Percentiles rank a stretch among this genome's conserved stretches.
phyloP scores from a whole-genome alignment of 2,113 vertebrate genomes.

The Leucoraja erinaceus region DNA sequence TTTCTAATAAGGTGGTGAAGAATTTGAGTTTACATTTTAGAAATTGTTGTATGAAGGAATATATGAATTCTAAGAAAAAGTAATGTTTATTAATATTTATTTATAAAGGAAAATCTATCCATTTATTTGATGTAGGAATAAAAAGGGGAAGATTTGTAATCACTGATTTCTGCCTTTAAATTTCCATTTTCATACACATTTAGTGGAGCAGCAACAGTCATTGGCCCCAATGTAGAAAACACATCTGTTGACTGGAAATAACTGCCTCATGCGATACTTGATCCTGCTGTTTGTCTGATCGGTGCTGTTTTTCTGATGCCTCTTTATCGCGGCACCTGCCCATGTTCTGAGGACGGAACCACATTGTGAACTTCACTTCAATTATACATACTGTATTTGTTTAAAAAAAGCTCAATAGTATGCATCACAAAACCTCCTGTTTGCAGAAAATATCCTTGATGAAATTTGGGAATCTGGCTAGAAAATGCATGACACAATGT shows the following conservation, averaged over 20 bases:
- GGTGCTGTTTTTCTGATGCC: not conserved
- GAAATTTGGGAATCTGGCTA: not conserved
- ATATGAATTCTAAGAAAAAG: not conserved
- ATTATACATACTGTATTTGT: not conserved
- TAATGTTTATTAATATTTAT: not conserved
- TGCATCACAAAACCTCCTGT: not conserved
- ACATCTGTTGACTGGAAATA: not conserved
- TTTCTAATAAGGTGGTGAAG: not conserved
- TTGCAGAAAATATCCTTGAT: not conserved
- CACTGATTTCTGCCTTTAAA: not conserved
- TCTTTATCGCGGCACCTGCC: not conserved
- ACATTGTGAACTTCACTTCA: not conserved
- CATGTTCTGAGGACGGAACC: not conserved
- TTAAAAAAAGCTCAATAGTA: not conserved
- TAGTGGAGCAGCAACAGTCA: not conserved
- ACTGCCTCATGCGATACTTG: not conserved
- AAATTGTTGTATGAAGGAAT: not conserved
- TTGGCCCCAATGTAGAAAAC: not conserved
- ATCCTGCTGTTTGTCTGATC: constrained; percentile 13
- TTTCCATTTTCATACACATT: not conserved
- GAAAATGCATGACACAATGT: not conserved
- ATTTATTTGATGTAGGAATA: not conserved
- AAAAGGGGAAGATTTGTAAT: not conserved
- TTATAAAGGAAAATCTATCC: not conserved
- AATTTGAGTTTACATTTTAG: not conserved